A percentile compares a stretch with the other conserved stretches of the same genome.
phyloP scores from a whole-genome alignment of 2,113 vertebrate species.

The Polypterus senegalus region DNA sequence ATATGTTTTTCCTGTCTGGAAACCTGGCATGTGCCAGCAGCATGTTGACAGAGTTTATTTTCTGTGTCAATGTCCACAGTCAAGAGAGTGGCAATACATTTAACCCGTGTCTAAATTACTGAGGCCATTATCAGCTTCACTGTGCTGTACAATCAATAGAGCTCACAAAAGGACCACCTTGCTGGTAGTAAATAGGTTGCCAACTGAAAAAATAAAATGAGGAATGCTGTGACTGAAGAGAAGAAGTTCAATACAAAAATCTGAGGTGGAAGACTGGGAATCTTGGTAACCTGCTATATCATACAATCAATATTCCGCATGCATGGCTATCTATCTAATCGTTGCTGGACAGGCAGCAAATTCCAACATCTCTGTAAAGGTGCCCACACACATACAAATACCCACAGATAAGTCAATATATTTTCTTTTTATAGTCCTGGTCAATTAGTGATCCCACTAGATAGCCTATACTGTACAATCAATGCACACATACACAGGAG shows the following conservation, averaged over 20 bases:
- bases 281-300: conserved; percentile 31
- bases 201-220: background rate
- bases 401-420: conserved; percentile 32
- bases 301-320: conserved; percentile 42
- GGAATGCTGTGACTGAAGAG: conserved; percentile 13
- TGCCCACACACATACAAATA: conserved; percentile 6
- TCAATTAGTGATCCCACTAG: conserved; percentile 32
- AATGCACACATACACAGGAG: no score
- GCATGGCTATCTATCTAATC: conserved; percentile 25
- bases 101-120: conserved; percentile 14
- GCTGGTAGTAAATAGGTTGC: background rate
- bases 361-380: conserved; percentile 30
- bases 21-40: conserved; percentile 2
- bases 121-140: conserved; percentile 10
- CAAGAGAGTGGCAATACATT: conserved; percentile 3
- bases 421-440: conserved; percentile 21
- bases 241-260: conserved; percentile 17
- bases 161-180: conserved; percentile 4
- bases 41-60: conserved; percentile 8
- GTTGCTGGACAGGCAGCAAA: conserved; percentile 32
- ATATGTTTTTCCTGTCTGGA: conserved; percentile 1
- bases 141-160: conserved; percentile 6
- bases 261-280: conserved; percentile 25
- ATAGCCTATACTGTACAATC: background rate
- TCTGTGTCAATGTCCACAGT: conserved; percentile 4